Evolutionary conservation across 2,888 invertebrate genomes (phyloP).

Genomic region (Nesidiocoris tenuis): DNA sequence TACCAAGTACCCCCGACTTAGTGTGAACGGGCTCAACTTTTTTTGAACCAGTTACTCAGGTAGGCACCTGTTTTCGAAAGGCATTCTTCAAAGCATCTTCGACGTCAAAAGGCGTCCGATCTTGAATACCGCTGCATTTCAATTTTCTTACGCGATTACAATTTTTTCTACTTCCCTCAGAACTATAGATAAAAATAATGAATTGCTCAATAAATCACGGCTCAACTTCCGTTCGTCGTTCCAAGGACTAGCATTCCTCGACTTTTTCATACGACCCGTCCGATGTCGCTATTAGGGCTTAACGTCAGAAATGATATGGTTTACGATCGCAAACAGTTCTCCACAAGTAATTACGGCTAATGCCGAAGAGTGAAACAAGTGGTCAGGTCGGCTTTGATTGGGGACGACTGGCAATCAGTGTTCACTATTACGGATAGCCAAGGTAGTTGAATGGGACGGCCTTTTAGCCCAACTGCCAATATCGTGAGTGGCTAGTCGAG

Average conservation of each 20-base stretch:
- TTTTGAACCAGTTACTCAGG: too few species aligned
- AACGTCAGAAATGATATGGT: not conserved
- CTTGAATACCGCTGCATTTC: too few species aligned
- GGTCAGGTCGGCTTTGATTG: not conserved
- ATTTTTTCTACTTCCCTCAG: too few species aligned
- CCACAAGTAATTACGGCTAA: not conserved
- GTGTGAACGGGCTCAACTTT: too few species aligned
- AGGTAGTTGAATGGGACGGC: not conserved
- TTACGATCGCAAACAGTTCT: not conserved
- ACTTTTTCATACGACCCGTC: not conserved
- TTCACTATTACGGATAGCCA: not conserved
- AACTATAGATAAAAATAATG: too few species aligned
- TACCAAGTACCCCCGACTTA: too few species aligned
- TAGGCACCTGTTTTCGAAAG: too few species aligned
- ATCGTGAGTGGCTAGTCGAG: not conserved
- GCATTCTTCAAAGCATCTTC: too few species aligned
- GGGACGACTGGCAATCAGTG: not conserved
- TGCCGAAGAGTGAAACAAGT: not conserved
- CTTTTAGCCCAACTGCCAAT: not conserved
- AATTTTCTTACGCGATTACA: too few species aligned
- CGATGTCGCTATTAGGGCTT: not conserved
- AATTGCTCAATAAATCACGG: too few species aligned
- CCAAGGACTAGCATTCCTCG: not conserved
- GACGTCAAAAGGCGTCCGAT: too few species aligned
- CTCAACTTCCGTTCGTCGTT: slow-evolving; percentile 9